Evolutionary conservation across 2,888 invertebrate genomes (phyloP).

Genomic region (Sesia bembeciformis): DNA sequence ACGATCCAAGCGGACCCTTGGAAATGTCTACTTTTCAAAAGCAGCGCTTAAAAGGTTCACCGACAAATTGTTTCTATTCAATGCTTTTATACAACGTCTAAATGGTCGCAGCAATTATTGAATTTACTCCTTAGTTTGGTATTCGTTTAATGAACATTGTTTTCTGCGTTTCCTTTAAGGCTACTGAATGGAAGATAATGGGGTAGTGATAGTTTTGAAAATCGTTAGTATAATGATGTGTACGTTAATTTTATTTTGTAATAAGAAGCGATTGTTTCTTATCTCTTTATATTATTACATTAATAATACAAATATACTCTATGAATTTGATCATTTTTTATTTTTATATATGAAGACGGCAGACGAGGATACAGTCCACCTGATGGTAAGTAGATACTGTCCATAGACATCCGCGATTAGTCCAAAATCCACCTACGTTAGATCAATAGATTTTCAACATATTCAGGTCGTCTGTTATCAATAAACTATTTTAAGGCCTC

Average conservation of each 20-base stretch:
- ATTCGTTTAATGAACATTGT: conserved; percentile 71
- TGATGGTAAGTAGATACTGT: too few relatives aligned
- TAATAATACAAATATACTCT: too few relatives aligned
- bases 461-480: too few relatives aligned
- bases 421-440: too few relatives aligned
- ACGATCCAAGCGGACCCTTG: conserved; percentile 49
- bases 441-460: too few relatives aligned
- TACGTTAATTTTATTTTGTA: background rate
- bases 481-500: too few relatives aligned
- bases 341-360: too few relatives aligned
- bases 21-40: conserved; percentile 51
- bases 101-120: conserved; percentile 48
- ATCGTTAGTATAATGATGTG: conserved; percentile 34
- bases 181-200: conserved; percentile 50
- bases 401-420: too few relatives aligned
- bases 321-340: too few relatives aligned
- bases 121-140: conserved; percentile 43
- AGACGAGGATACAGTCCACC: too few relatives aligned
- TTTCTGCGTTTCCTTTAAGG: conserved; percentile 37
- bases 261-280: too few relatives aligned
- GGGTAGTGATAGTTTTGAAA: conserved; percentile 5
- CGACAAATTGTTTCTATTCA: conserved; percentile 68
- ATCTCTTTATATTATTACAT: too few relatives aligned
- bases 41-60: conserved; percentile 47
- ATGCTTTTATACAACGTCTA: conserved; percentile 42